Percentiles rank a stretch among this genome's conserved stretches.
phyloP scores from a whole-genome alignment of 2,888 invertebrate species.

The Xanthia togata region DNA sequence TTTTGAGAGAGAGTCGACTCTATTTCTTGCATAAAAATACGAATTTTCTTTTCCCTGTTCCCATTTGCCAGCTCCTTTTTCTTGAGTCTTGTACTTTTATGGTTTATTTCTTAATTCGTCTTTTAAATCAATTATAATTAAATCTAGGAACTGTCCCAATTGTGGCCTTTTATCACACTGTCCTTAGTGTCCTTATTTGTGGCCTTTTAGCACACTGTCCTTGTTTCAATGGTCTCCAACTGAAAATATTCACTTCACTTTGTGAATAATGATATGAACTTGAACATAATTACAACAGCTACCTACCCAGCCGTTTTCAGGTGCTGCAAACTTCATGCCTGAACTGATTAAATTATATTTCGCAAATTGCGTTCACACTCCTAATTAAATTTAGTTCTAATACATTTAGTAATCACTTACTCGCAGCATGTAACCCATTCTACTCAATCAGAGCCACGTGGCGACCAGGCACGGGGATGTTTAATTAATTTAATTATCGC shows the following conservation, averaged over 20 bases:
- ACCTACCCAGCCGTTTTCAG: not conserved
- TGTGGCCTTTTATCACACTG: not conserved
- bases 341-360: conserved; percentile 10
- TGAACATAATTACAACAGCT: not conserved
- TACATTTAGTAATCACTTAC: conserved; percentile 46
- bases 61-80: not conserved
- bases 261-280: not conserved
- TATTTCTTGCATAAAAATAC: not conserved
- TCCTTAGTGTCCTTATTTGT: no score
- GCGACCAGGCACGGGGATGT: conserved; percentile 32
- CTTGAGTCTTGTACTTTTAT: not conserved
- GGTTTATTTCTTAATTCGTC: not conserved
- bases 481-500: conserved; percentile 58
- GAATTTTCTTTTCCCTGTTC: not conserved
- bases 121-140: no score
- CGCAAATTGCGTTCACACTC: conserved; percentile 25
- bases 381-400: conserved; percentile 39
- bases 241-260: not conserved
- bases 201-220: not conserved
- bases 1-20: no score
- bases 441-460: conserved; percentile 46
- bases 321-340: not conserved
- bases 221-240: not conserved
- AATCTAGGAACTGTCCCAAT: not conserved
- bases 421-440: conserved; percentile 33